phyloP scores from a whole-genome alignment of 2,113 vertebrate species.

The Lagopus muta region DNA sequence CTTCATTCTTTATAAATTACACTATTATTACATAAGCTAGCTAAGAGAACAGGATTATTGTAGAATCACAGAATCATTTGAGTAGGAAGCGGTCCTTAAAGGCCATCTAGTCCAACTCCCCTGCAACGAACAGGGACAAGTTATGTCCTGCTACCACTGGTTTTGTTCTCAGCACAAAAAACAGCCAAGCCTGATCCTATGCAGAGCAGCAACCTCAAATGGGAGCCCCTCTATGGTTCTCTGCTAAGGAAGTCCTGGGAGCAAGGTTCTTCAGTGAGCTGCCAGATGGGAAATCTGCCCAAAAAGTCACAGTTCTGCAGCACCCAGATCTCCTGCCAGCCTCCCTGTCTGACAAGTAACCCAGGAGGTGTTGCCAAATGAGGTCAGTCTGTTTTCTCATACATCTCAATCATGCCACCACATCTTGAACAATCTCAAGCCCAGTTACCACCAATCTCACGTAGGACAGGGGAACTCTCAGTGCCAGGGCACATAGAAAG shows the following conservation, averaged over 20 bases:
- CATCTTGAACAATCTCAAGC: neutral
- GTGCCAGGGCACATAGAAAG: neutral
- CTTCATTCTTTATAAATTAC: neutral
- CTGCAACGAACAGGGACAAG: too few relatives aligned
- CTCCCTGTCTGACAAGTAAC: neutral
- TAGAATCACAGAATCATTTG: too few relatives aligned
- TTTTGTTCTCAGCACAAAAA: neutral
- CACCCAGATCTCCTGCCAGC: neutral
- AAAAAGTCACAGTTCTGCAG: neutral
- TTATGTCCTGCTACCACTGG: neutral
- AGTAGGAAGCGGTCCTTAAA: too few relatives aligned
- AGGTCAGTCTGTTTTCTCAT: neutral
- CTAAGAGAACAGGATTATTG: neutral
- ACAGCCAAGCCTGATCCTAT: neutral
- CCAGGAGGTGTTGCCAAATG: neutral
- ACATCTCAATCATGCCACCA: neutral
- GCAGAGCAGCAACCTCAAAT: fast-evolving
- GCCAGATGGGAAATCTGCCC: neutral
- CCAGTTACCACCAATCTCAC: neutral
- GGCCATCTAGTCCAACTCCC: too few relatives aligned
- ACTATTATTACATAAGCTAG: neutral
- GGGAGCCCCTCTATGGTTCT: fast-evolving
- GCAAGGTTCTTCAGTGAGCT: neutral
- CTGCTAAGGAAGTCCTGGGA: neutral
- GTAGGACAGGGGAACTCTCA: fast-evolving